Evolutionary conservation across 2,113 vertebrate genomes (phyloP).

Genomic region (Hydrolagus affinis): DNA sequence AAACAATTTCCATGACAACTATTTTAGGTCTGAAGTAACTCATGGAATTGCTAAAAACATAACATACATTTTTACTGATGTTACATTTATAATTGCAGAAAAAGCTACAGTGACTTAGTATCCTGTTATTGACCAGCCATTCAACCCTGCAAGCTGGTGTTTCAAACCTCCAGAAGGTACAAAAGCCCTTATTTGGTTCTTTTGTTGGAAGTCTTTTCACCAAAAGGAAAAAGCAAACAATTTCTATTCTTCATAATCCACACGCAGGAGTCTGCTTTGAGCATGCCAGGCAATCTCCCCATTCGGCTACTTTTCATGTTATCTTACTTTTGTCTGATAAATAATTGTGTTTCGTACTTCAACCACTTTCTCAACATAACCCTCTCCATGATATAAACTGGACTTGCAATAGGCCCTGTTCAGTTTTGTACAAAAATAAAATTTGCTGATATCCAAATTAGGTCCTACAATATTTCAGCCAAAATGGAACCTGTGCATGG

Average conservation of each 20-base stretch:
- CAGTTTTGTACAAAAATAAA: not conserved
- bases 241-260: not conserved
- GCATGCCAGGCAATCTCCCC: not conserved
- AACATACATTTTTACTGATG: not conserved
- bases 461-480: not conserved
- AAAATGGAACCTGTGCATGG: not conserved
- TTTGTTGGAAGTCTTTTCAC: not conserved
- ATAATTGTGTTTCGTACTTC: not conserved
- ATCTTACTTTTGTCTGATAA: constrained; percentile 8
- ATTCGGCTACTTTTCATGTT: not conserved
- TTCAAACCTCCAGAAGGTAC: not conserved
- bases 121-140: not conserved
- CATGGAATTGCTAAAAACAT: not conserved
- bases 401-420: not conserved
- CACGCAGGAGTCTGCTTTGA: not conserved
- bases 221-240: not conserved
- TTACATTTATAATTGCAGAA: not conserved
- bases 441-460: too few relatives aligned
- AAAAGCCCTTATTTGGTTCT: not conserved
- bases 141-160: not conserved
- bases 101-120: not conserved
- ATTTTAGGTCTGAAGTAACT: not conserved
- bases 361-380: not conserved
- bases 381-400: constrained; percentile 9
- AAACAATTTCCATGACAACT: not conserved